These are phyloP conservation scores for Reticulitermes lucifugus DNA, from an alignment of 2,888 invertebrate genomes.

Conservation along the genomic window DNA sequence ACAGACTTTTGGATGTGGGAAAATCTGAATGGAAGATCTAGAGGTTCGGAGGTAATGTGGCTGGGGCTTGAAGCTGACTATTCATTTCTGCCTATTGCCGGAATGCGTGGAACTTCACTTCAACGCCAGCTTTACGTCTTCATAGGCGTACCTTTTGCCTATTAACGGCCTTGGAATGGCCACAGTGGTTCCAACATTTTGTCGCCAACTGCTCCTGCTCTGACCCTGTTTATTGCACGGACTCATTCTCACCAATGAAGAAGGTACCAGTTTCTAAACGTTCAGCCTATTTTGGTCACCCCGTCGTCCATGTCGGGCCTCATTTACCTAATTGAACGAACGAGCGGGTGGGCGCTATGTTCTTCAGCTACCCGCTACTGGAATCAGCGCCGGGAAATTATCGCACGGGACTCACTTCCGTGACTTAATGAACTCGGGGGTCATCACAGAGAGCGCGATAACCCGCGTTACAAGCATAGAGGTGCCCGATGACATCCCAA, in stretches of 20 bases:
- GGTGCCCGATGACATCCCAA: constrained; percentile 29
- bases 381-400: constrained; percentile 39
- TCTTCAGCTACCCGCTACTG: constrained; percentile 21
- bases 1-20: too few species aligned
- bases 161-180: too few species aligned
- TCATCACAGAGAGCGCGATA: constrained; percentile 20
- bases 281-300: not conserved
- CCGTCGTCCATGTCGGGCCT: constrained; percentile 27
- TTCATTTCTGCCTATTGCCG: too few species aligned
- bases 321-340: constrained; percentile 41
- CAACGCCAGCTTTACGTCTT: too few species aligned
- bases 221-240: too few species aligned
- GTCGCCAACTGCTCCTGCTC: too few species aligned
- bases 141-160: too few species aligned
- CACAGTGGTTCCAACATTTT: too few species aligned
- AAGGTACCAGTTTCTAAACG: too few species aligned
- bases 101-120: too few species aligned
- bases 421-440: constrained; percentile 41
- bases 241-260: too few species aligned
- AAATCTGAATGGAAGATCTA: not conserved
- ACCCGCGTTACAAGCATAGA: constrained; percentile 15
- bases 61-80: too few species aligned
- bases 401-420: constrained; percentile 35
- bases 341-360: constrained; percentile 8
- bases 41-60: not conserved